Evolutionary conservation across 2,888 invertebrate genomes (phyloP).

Genomic region (Zygogramma bicolorata): DNA sequence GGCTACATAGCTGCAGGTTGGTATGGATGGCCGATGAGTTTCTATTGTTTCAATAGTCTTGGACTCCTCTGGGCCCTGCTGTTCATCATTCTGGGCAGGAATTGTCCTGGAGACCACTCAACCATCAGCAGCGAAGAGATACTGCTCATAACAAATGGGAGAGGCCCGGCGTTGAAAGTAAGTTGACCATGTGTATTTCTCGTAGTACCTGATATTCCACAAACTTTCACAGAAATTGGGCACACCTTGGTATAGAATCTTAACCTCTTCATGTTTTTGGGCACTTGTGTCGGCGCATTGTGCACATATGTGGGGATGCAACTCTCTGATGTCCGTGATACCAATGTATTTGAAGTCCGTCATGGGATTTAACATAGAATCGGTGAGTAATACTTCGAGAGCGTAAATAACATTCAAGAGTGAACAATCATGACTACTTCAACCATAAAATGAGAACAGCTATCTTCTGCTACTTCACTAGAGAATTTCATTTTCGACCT

Average conservation of each 20-base stretch:
- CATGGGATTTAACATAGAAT: conserved; percentile 77
- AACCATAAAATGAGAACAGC: too few species aligned
- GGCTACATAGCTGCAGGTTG: conserved; percentile 77
- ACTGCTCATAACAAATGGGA: conserved; percentile 72
- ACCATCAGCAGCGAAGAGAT: conserved; percentile 75
- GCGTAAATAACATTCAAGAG: neutral
- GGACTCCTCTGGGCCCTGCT: conserved; percentile 73
- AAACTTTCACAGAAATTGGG: conserved; percentile 38
- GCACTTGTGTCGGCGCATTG: conserved; percentile 79
- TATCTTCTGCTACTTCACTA: too few species aligned
- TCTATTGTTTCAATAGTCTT: conserved; percentile 77
- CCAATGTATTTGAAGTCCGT: conserved; percentile 84
- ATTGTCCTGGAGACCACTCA: conserved; percentile 73
- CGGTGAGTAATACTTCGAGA: conserved; percentile 66
- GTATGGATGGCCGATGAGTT: conserved; percentile 83
- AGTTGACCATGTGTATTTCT: neutral
- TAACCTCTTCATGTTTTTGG: conserved; percentile 82
- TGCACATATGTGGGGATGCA: conserved; percentile 85
- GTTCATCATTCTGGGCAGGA: conserved; percentile 75
- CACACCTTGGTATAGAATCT: conserved; percentile 81
- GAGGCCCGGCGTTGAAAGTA: neutral
- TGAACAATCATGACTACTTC: neutral
- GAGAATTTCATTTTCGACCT: too few species aligned
- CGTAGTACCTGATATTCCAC: neutral
- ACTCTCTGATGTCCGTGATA: conserved; percentile 85